These are phyloP conservation scores for Urechis unicinctus DNA, from an alignment of 2,888 invertebrate genomes.

Conservation along the genomic window DNA sequence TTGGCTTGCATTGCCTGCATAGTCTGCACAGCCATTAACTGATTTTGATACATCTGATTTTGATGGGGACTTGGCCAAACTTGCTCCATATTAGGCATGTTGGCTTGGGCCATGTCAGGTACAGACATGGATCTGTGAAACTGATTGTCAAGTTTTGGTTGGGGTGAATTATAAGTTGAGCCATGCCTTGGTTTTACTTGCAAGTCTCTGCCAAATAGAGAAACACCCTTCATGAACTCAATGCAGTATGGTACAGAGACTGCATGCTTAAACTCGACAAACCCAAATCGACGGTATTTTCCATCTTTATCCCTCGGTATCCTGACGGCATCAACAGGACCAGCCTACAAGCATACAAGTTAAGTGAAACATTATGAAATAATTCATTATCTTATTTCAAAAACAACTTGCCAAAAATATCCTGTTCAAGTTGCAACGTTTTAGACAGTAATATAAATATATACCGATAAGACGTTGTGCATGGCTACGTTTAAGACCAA, in stretches of 20 bases:
- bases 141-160: neutral
- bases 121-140: neutral
- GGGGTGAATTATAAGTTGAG: neutral
- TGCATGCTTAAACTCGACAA: constrained; percentile 70
- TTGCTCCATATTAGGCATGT: too few species aligned
- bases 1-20: too few species aligned
- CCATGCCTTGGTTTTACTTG: constrained; percentile 9
- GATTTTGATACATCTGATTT: too few species aligned
- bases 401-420: too few species aligned
- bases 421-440: too few species aligned
- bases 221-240: constrained; percentile 66
- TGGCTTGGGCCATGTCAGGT: neutral
- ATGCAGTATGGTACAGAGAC: constrained; percentile 67
- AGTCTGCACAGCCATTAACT: too few species aligned
- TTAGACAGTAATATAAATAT: too few species aligned
- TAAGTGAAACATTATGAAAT: neutral
- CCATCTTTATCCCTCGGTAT: constrained; percentile 62
- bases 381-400: constrained; percentile 1
- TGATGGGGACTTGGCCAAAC: too few species aligned
- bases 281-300: constrained; percentile 63
- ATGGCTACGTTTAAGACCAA: neutral
- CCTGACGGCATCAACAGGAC: constrained; percentile 69
- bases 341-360: constrained; percentile 56
- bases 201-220: constrained; percentile 57
- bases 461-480: too few species aligned